phyloP scores from a whole-genome alignment of 1,140 invertebrate genomes.

The Cataglyphis hispanica region DNA sequence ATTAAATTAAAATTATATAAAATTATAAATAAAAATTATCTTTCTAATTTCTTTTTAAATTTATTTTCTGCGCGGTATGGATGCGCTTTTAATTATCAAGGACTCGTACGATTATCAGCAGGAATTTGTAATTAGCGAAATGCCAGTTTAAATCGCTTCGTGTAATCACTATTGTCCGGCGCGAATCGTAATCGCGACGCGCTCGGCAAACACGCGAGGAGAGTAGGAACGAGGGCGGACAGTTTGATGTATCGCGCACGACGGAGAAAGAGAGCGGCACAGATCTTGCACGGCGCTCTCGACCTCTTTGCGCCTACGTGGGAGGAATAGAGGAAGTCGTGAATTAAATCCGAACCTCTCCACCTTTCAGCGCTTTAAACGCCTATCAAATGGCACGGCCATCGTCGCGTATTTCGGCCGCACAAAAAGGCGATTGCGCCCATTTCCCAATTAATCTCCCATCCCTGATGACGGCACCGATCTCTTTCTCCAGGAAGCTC shows the following conservation, averaged over 20 bases:
- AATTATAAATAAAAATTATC: no score
- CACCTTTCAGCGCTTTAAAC: conserved; percentile 77
- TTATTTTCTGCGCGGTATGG: no score
- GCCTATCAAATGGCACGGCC: conserved; percentile 72
- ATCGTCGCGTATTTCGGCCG: conserved; percentile 30
- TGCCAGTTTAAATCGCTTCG: conserved; percentile 1
- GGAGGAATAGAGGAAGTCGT: conserved; percentile 80
- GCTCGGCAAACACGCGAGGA: not conserved
- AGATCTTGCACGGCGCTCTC: conserved; percentile 38
- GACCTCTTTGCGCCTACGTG: conserved; percentile 78
- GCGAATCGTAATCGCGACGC: conserved; percentile 33
- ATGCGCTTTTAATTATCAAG: conserved; percentile 1
- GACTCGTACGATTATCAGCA: not conserved
- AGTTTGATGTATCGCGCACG: conserved; percentile 44
- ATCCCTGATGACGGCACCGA: not conserved
- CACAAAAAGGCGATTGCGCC: conserved; percentile 62
- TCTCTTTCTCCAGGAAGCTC: no score
- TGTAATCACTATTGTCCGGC: not conserved
- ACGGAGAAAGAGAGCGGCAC: conserved; percentile 66
- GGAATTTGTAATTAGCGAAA: not conserved
- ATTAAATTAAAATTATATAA: no score
- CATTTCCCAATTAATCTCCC: conserved; percentile 28
- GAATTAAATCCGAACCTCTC: conserved; percentile 79
- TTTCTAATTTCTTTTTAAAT: no score
- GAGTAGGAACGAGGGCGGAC: conserved; percentile 36